Evolutionary conservation across 2,113 vertebrate species (phyloP), one percentile per base, ranked within the genome.

Genomic region (Tringa solitaria): DNA sequence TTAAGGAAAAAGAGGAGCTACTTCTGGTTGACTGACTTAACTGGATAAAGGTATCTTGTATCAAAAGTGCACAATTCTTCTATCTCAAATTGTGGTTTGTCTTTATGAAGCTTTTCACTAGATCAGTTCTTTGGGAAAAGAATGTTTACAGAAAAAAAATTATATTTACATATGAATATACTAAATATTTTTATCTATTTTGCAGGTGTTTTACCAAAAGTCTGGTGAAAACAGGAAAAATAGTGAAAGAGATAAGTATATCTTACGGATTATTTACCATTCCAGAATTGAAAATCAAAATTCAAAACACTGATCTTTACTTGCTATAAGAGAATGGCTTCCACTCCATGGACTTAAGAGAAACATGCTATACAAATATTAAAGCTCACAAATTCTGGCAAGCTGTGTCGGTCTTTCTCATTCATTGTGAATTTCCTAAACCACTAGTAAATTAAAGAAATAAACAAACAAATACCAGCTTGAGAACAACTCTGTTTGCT

Each of bases 341-440:
- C 43, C 77, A 5, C 28, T 56, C 4, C 21, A 54, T 23, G 32
- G 19, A 16, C n/a, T 50, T 14, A 60, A 60, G 21, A 85, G 46
- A 72, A 67, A 41, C 20, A 24, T 1, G 14, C 37, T 22, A 32
- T 7, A 59, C 3, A 50, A 67, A 39, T 11, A 33, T 7, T 8
- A 45, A 22, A 73, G 21, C 15, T 14, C 69, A 41, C 7, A 56
- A 65, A 41, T 17, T 1, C 10, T 60, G 35, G 9, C 6, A 78
- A 72, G 21, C 4, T 64, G 20, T 18, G 73, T 56, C 2, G 2
- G 17, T 54, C n/a, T 68, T 86, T 41, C 27, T 21, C 6, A 8
- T 21, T 75, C 12, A 10, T 30, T 1, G 0, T 39, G 27, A 87
- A 12, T 30, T 3, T 10, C 4, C 15, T 39, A 72, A 73, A 18